Evolutionary conservation across 2,888 invertebrate species (phyloP), one percentile per base, ranked within the genome.

Genomic region (Morpho achilles): DNA sequence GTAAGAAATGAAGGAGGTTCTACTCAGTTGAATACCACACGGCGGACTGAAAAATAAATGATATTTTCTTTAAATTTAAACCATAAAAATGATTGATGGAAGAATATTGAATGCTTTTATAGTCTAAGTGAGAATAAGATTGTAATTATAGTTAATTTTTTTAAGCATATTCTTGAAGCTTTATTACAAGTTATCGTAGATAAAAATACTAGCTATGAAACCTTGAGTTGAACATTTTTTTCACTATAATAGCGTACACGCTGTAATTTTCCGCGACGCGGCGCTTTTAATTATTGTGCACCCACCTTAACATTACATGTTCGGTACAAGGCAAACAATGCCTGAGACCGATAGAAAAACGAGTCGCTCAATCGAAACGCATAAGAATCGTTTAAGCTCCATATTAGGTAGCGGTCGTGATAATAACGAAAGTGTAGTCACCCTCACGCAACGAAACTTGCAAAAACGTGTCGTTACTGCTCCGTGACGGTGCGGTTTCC

Each of bases 281-380:
- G 48, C 22, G 48, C 32, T 23, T 54, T 48, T 54, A 59, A 52
- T 43, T 22, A 51, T 39, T 50, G 50, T 58, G 50, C 50, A 42
- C 40, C 40, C 46, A 48, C 56, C 59, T 44, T 53, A 61, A 59
- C 56, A 61, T 53, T 53, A 51, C 57, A 53, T 49, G 49, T 48
- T 39, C 51, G 40, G 57, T 56, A 53, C 50, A 53, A 49, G 57
- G 58, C 53, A 56, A 56, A 63, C 61, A 63, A 63, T 58, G 53
- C 40, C 10, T n/a, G 56, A 53, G 58, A 58, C 47, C 43, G 40
- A 55, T 58, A 59, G 55, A 62, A 63, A 63, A 58, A 58, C 43
- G 58, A 63, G 50, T 59, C 66, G 61, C 57, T 66, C 57, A 62
- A 59, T 61, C 64, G 66, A 66, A 63, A 64, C 66, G 64, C 61